Conservation (phyloP, 2,113 vertebrate species). For the Raphicerus campestris region DNA sequence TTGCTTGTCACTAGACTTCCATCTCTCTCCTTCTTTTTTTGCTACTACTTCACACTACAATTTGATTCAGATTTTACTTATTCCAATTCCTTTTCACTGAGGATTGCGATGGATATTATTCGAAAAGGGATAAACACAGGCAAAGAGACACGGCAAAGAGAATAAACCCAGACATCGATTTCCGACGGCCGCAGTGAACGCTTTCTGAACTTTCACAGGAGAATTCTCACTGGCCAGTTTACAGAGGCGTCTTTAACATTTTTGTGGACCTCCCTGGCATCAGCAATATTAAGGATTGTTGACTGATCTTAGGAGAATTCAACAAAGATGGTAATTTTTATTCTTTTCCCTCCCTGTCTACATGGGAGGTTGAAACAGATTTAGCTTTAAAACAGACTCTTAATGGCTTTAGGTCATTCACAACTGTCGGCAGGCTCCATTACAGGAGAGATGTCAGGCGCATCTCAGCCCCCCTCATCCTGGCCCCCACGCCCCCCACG, state of each 20-base stretch:
- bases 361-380: neutral
- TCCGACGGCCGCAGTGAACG: neutral
- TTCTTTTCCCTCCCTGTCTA: neutral
- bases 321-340: neutral
- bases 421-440: neutral
- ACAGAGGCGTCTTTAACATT: neutral
- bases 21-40: slow-evolving; percentile 63
- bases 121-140: slow-evolving; percentile 11
- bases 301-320: slow-evolving; percentile 7
- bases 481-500: neutral
- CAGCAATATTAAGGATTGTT: neutral
- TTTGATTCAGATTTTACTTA: slow-evolving; percentile 71
- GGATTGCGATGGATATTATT: neutral
- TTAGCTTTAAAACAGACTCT: neutral
- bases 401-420: slow-evolving; percentile 13
- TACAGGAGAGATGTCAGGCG: neutral
- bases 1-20: slow-evolving; percentile 80
- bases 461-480: slow-evolving; percentile 33
- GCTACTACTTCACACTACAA: slow-evolving; percentile 67
- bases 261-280: neutral
- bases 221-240: neutral
- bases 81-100: slow-evolving; percentile 46
- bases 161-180: slow-evolving; percentile 1
- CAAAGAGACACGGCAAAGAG: neutral
- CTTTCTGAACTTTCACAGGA: neutral